Base-by-base conservation (phyloP, 2,797 vertebrate genomes). In the Melanotaenia trifasciata region DNA sequence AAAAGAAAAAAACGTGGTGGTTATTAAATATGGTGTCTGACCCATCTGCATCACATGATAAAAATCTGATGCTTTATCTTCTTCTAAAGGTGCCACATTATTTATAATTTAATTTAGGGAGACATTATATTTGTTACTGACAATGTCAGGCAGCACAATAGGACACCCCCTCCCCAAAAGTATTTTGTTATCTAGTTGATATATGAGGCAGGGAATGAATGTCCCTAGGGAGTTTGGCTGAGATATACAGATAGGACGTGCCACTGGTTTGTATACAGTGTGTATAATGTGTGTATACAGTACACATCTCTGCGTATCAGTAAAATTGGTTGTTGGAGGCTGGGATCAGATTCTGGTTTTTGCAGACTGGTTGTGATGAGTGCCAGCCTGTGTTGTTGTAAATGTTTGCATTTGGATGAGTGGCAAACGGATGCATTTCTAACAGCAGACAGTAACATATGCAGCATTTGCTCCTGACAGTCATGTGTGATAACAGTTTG, bases 151-250 rank as follows among this genome's bases (percentile, higher is more conserved):
- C 59, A 68, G 50, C 36, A 53, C 56, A 75, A 83, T 61, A 70
- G 78, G 70, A 38, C 38, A 13, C 38, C 72, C 67, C 40, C 64
- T 67, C 57, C 54, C 63, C 59, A 12, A 24, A 73, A 74, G 70
- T 74, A 88, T 80, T 87, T 81, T 81, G 64, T 87, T 90, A 86
- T 90, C 86, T 75, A 14, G 56, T 63, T 91, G 83, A 90, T 86
- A 57, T 79, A 89, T 81, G 74, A 90, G 77, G 76, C 60, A 40
- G 58, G 0, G 32, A 58, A 72, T 74, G 79, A 81, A 81, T 63
- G 79, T 87, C 81, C 75, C 79, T 60, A 30, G 75, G 80, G 87
- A 84, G 76, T 77, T 79, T 65, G 60, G 75, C 77, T 45, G 77
- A 73, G 81, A 85, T 85, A 57, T 56, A 72, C 76, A 78, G 79